Evolutionary conservation across 2,888 invertebrate species (phyloP), one percentile per base, ranked within the genome.

Genomic region (Xanthia togata): DNA sequence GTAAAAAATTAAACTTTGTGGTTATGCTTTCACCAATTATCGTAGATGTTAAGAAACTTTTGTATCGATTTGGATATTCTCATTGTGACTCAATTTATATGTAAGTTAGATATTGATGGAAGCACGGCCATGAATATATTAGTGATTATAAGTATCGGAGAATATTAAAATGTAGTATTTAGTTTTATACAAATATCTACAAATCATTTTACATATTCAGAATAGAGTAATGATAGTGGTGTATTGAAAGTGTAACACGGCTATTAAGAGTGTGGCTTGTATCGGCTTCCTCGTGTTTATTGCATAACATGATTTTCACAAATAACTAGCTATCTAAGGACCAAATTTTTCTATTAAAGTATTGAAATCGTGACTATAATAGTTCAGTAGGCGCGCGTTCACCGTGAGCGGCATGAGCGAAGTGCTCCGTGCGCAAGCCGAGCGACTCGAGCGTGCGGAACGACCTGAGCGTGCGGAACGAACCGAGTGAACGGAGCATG

Each of bases 181-280:
- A 93, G 94, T 94, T 94, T 93, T 93, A 89, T 93, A 92, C 89
- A 83, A 76, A 91, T 91, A 92, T 91, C 91, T 89, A 90, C 89
- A 89, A 84, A 85, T 85, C 90, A 89, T 87, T 90, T 89, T 90
- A 90, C 91, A 91, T 91, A 91, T 90, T 91, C 91, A 88, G 83
- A 88, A 85, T 89, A 89, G 89, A 87, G 68, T 86, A 76, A 85
- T 81, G 80, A 83, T 85, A 87, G 82, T 83, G 76, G 79, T 83
- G 83, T 76, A 77, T 73, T 64, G 64, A 68, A 84, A 72, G 76
- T 74, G 72, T 72, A 75, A 72, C 62, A 79, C 74, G 76, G 76
- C 75, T 76, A 73, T 57, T 64, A 71, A 70, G 71, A 79, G 64
- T 73, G 74, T 81, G 73, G 85, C 88, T 89, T 86, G 73, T 67